Conservation (phyloP, 2,888 invertebrate genomes). For the Prosopocoilus inquinatus region DNA sequence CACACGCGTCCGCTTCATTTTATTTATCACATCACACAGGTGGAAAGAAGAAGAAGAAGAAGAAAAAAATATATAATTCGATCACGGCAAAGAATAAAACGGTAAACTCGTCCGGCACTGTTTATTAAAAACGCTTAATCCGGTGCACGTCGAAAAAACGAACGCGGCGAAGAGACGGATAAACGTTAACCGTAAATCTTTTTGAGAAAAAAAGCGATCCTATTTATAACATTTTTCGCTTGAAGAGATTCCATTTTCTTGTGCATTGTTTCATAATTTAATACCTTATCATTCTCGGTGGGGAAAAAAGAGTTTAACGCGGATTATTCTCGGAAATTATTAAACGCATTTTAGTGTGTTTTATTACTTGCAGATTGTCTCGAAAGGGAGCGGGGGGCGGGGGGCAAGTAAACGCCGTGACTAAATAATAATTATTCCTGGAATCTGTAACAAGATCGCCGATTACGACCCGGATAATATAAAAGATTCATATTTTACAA, state of each 20-base stretch:
- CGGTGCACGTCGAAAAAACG: constrained; percentile 1
- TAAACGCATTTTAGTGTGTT: constrained; percentile 1
- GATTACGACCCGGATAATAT: too few species aligned
- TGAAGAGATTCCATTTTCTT: constrained; percentile 1
- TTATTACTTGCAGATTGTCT: neutral
- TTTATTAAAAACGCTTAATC: too few species aligned
- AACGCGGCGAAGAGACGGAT: neutral
- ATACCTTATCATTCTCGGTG: neutral
- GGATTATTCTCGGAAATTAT: neutral
- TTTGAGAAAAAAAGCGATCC: neutral
- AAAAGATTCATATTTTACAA: too few species aligned
- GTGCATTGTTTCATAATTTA: constrained; percentile 9
- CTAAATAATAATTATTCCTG: too few species aligned
- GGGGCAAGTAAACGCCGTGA: too few species aligned
- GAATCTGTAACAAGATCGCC: too few species aligned
- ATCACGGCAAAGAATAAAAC: constrained; percentile 1
- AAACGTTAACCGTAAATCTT: constrained; percentile 1
- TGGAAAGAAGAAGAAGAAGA: too few species aligned
- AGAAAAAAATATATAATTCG: neutral
- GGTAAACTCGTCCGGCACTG: neutral
- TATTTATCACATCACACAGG: too few species aligned
- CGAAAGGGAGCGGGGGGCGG: too few species aligned
- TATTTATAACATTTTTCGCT: constrained; percentile 10
- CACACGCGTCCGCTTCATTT: neutral
- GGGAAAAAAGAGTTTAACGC: neutral